Base-by-base conservation (phyloP, 1,140 invertebrate genomes). In the Temnothorax curvispinosus region DNA sequence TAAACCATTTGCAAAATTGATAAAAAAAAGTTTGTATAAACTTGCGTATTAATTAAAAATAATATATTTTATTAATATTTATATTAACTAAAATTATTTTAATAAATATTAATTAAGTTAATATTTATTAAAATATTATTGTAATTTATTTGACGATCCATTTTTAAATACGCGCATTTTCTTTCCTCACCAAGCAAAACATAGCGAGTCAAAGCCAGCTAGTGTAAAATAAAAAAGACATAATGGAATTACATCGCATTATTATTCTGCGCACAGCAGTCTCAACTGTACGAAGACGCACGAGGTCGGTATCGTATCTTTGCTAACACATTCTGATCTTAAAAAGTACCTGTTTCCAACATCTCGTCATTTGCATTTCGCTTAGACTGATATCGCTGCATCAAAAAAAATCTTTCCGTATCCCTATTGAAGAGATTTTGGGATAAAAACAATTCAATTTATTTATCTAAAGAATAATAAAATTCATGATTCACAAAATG, bases 211-310 rank as follows among this genome's bases (percentile, higher is more conserved):
- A 69, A 80, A 32, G 27, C 35, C 35, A 56, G 27, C 35, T 27
- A 56, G 27, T 64, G 52, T 56, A 64, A 81, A 76, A 15, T 38
- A 32, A 15, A 44, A 77, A 27, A 21, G 27, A 56, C 38, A 56
- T 64, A 71, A 80, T 50, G 50, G 50, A 86, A 81, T 75, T 86
- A 74, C 69, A n/a, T 50, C 18, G 21, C 71, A 89, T 89, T 82
- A 86, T 82, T 89, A 90, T 90, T 85, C 84, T 21, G 41, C 13
- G 47, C 84, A 82, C 87, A 85, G 56, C 71, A 52, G n/a, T 41
- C 32, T 38, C 41, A 72, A 86, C 62, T 81, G 62, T 71, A 89
- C 58, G 74, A 86, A 52, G 56, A 87, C 75, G 41, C 47, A 75
- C 18, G 52, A 56, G 56, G 35, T 44, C 52, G 76, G 47, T 58